A percentile compares a stretch with the other conserved stretches of the same genome.
phyloP scores from a whole-genome alignment of 2,113 vertebrate genomes.

The Tenebrosternarchus preto region DNA sequence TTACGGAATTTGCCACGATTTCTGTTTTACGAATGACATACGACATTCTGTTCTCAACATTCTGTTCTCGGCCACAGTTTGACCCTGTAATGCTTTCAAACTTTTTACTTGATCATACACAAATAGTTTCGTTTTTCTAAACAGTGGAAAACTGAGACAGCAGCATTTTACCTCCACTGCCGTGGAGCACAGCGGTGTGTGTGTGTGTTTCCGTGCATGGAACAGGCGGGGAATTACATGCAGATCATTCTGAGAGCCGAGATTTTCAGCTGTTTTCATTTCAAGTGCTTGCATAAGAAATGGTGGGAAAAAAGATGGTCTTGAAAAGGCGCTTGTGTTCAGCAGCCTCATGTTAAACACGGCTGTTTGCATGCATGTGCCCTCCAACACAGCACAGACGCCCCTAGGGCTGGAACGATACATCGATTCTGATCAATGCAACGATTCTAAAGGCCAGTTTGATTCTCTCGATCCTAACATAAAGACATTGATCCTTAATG shows the following conservation, averaged over 20 bases:
- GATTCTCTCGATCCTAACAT: no score
- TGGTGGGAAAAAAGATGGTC: background rate
- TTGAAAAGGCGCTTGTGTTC: constrained; percentile 2
- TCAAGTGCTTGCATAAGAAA: constrained; percentile 49
- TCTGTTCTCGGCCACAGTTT: background rate
- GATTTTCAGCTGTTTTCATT: constrained; percentile 34
- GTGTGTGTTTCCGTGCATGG: constrained; percentile 13
- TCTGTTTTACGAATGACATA: no score
- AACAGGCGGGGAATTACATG: constrained; percentile 21
- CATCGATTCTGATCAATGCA: background rate
- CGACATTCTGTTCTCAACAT: background rate
- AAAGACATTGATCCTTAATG: no score
- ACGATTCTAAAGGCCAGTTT: no score
- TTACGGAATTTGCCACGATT: no score
- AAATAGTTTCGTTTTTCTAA: background rate
- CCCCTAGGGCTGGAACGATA: background rate
- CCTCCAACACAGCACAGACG: background rate
- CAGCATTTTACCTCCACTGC: constrained; percentile 13
- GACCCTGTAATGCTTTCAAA: background rate
- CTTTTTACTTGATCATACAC: background rate
- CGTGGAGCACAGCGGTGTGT: constrained; percentile 31
- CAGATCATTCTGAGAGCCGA: background rate
- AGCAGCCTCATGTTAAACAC: constrained; percentile 19
- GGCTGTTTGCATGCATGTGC: background rate
- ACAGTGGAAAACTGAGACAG: background rate